Conservation (phyloP, 2,888 invertebrate genomes). For the Myathropa florea region DNA sequence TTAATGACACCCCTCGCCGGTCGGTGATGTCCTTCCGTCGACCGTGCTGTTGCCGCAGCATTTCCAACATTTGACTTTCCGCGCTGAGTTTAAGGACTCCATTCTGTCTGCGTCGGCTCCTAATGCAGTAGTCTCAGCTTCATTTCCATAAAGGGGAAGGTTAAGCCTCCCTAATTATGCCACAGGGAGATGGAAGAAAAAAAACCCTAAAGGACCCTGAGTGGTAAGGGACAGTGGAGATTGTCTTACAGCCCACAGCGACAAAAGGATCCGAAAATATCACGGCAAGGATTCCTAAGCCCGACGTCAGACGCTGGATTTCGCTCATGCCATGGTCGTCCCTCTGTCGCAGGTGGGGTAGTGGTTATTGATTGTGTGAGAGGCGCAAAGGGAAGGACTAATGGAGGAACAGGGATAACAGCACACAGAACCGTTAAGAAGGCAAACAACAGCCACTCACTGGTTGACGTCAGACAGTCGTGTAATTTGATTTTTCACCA, state of each 20-base stretch:
- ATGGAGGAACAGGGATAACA: background rate
- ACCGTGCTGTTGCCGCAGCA: background rate
- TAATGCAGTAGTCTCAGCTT: constrained; percentile 50
- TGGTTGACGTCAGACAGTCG: constrained; percentile 36
- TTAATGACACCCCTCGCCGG: constrained; percentile 13
- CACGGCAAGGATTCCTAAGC: background rate
- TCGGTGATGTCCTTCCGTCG: background rate
- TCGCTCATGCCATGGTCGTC: background rate
- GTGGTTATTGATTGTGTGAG: constrained; percentile 21
- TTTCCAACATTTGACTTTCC: constrained; percentile 4
- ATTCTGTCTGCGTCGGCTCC: constrained; percentile 25
- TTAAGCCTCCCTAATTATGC: constrained; percentile 51
- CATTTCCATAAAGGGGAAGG: constrained; percentile 37
- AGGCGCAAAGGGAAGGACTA: background rate
- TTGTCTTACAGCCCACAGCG: background rate
- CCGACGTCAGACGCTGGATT: constrained; percentile 10
- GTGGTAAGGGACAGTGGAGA: background rate
- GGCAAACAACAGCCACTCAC: background rate
- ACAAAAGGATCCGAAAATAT: constrained; percentile 20
- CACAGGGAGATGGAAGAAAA: background rate
- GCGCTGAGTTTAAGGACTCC: constrained; percentile 31
- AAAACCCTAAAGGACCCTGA: background rate
- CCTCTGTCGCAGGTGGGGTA: background rate
- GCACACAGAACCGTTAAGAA: constrained; percentile 5
- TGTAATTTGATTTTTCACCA: constrained; percentile 42